Percentiles rank a stretch among this genome's conserved stretches.
Conservation (phyloP, 2,888 invertebrate species). For the Stenichneumon culpator region DNA sequence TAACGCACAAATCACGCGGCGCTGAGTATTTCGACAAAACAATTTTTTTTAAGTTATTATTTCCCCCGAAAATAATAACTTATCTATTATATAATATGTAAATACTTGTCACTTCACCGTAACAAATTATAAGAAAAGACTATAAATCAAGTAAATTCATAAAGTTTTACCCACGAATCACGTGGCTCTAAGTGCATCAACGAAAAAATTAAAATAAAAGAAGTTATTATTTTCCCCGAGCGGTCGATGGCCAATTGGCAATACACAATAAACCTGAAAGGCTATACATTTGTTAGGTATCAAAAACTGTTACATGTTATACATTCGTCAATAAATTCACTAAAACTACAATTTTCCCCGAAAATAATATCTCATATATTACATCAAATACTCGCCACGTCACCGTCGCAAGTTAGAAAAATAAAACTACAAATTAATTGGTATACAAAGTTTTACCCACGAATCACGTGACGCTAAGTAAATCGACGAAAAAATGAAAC, state of each 20-base stretch:
- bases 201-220: neutral
- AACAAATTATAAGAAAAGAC: neutral
- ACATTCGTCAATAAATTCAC: too few species aligned
- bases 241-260: too few species aligned
- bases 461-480: neutral
- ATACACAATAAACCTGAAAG: too few species aligned
- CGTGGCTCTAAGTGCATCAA: neutral
- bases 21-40: neutral
- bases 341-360: too few species aligned
- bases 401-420: constrained; percentile 19
- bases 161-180: neutral
- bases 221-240: too few species aligned
- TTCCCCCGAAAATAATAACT: too few species aligned
- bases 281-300: too few species aligned
- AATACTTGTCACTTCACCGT: constrained; percentile 31
- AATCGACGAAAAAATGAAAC: neutral
- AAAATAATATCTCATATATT: neutral
- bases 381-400: constrained; percentile 12
- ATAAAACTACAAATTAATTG: neutral
- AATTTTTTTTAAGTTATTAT: neutral
- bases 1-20: neutral
- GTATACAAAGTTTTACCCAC: neutral
- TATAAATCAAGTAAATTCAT: neutral
- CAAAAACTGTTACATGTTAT: too few species aligned
- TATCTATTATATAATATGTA: neutral